These are phyloP conservation scores for Myotis yumanensis DNA, from an alignment of 2,113 vertebrate species.

Conservation along the genomic window DNA sequence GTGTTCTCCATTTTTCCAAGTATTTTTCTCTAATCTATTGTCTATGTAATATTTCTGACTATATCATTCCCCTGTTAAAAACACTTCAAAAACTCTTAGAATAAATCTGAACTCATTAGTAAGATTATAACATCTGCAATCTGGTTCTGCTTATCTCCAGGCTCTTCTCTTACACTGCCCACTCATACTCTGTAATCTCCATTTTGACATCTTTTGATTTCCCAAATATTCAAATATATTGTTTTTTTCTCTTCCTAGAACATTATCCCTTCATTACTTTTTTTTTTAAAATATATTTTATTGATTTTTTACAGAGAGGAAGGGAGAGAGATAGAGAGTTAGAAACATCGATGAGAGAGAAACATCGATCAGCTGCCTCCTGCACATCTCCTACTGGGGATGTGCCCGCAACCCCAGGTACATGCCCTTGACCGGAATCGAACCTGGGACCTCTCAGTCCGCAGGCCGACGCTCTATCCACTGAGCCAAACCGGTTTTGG, in stretches of 20 bases:
- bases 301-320: no score
- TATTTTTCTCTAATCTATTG: neutral
- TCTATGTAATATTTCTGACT: slow-evolving; percentile 11
- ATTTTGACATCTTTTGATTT: slow-evolving; percentile 8
- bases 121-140: neutral
- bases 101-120: neutral
- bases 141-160: neutral
- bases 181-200: neutral
- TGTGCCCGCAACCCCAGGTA: no score
- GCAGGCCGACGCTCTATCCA: no score
- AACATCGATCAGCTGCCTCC: no score
- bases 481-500: no score
- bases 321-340: no score
- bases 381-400: no score
- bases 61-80: neutral
- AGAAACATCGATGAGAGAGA: no score
- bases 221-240: neutral
- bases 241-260: slow-evolving; percentile 3
- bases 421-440: no score
- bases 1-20: neutral
- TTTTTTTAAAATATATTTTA: no score
- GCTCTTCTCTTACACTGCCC: neutral
- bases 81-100: neutral
- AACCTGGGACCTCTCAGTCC: no score
- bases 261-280: neutral